phyloP scores from a whole-genome alignment of 2,888 invertebrate species.

The Cheilosia soror region DNA sequence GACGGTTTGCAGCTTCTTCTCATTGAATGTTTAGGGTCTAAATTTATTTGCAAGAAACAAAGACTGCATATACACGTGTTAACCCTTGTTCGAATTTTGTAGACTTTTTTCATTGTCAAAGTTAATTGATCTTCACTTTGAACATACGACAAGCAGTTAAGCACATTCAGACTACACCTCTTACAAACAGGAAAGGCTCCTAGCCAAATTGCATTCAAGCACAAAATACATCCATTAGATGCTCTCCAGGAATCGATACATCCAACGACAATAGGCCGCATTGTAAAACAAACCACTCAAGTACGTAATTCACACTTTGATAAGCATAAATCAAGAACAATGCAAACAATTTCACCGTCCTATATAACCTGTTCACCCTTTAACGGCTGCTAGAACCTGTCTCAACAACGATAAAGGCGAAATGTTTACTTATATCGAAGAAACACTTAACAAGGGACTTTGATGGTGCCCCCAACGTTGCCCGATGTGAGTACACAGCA shows the following conservation, averaged over 20 bases:
- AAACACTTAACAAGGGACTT: conserved; percentile 42
- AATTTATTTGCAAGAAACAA: too few relatives aligned
- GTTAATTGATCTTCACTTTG: too few relatives aligned
- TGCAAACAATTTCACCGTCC: conserved; percentile 35
- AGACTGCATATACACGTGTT: too few relatives aligned
- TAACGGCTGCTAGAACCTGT: conserved; percentile 57
- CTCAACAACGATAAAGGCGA: conserved; percentile 61
- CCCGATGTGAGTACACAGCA: conserved; percentile 24
- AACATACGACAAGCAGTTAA: too few relatives aligned
- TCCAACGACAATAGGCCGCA: conserved; percentile 5
- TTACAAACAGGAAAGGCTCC: neutral
- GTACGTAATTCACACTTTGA: conserved; percentile 67
- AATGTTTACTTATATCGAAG: conserved; percentile 59
- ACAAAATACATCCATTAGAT: conserved; percentile 9
- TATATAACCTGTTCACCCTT: conserved; percentile 29
- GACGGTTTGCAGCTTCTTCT: too few relatives aligned
- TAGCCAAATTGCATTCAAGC: neutral
- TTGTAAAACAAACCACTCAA: conserved; percentile 60
- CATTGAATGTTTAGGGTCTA: too few relatives aligned
- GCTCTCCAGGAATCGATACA: conserved; percentile 12
- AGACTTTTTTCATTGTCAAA: too few relatives aligned
- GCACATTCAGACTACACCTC: too few relatives aligned
- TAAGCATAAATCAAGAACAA: conserved; percentile 65
- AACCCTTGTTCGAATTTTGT: too few relatives aligned
- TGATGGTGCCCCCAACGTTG: conserved; percentile 21